These are phyloP conservation scores for Fabriciana adippe DNA, from an alignment of 2,888 invertebrate species.

Conservation along the genomic window DNA sequence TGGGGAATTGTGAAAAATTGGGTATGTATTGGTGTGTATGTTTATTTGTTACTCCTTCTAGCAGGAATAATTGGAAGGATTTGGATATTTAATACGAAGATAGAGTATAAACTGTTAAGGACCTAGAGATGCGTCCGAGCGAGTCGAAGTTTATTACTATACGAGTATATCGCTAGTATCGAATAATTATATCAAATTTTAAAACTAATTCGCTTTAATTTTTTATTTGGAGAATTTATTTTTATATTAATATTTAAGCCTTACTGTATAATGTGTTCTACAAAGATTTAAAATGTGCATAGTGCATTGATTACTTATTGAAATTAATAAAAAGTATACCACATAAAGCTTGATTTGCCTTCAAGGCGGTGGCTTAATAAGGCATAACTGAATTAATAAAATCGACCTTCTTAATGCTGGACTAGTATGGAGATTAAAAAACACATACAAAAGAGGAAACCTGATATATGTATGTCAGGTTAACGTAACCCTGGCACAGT, in stretches of 20 bases:
- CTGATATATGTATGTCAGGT: conserved; percentile 31
- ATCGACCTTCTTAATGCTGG: conserved; percentile 29
- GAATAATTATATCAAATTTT: too few relatives aligned
- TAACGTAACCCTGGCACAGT: conserved; percentile 18
- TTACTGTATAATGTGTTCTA: too few relatives aligned
- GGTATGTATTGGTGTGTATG: background rate
- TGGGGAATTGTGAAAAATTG: too few relatives aligned
- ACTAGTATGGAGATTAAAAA: conserved; percentile 29
- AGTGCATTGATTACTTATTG: background rate
- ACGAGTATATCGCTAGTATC: too few relatives aligned
- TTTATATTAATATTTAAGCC: too few relatives aligned
- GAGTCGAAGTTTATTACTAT: too few relatives aligned
- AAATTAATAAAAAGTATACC: conserved; percentile 6
- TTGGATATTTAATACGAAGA: background rate
- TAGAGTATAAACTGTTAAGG: too few relatives aligned
- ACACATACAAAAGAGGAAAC: conserved; percentile 34
- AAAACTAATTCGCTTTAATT: too few relatives aligned
- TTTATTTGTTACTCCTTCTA: background rate
- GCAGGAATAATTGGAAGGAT: background rate
- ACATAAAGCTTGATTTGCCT: conserved; percentile 8
- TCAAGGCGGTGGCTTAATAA: conserved; percentile 22
- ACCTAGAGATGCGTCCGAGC: too few relatives aligned
- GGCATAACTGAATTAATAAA: conserved; percentile 22
- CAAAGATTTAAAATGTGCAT: background rate
- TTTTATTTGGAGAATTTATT: too few relatives aligned